A percentile compares a stretch with the other conserved stretches of the same genome.
Evolutionary conservation across 2,797 vertebrate species (phyloP).

Genomic region (Darevskia mixta): DNA sequence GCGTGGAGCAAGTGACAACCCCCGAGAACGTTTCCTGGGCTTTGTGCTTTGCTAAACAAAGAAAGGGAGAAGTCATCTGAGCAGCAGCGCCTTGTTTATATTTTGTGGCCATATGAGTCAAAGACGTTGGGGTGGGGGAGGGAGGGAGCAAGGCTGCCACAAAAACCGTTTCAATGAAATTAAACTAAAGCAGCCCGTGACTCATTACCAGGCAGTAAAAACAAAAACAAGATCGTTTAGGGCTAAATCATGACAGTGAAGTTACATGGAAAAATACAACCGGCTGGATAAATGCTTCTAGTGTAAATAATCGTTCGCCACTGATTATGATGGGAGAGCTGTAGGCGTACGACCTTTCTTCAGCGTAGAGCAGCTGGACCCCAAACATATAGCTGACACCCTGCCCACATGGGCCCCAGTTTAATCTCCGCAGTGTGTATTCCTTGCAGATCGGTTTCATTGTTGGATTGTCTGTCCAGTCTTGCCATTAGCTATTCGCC

Average conservation of each 20-base stretch:
- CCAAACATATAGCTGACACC: neutral
- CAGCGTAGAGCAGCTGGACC: neutral
- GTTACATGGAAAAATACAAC: conserved; percentile 8
- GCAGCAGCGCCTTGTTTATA: conserved; percentile 81
- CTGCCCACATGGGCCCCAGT: neutral
- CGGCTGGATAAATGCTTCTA: neutral
- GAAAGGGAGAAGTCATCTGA: conserved; percentile 64
- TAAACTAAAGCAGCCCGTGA: conserved; percentile 72
- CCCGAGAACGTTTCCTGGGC: neutral
- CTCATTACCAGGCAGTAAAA: conserved; percentile 74
- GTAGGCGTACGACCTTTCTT: neutral
- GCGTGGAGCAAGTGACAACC: neutral
- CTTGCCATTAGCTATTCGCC: neutral
- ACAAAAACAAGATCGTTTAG: conserved; percentile 68
- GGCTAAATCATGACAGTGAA: conserved; percentile 41
- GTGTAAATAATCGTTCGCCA: conserved; percentile 1
- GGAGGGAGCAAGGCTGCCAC: conserved; percentile 74
- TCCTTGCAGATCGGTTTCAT: neutral
- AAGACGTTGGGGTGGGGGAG: conserved; percentile 65
- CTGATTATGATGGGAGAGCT: neutral
- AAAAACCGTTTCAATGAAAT: conserved; percentile 73
- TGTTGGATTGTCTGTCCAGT: neutral
- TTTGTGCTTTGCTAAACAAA: conserved; percentile 17
- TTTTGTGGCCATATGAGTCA: conserved; percentile 83
- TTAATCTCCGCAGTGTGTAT: neutral